Evolutionary conservation across 2,888 invertebrate genomes (phyloP).

Genomic region (Schizaphis graminum): DNA sequence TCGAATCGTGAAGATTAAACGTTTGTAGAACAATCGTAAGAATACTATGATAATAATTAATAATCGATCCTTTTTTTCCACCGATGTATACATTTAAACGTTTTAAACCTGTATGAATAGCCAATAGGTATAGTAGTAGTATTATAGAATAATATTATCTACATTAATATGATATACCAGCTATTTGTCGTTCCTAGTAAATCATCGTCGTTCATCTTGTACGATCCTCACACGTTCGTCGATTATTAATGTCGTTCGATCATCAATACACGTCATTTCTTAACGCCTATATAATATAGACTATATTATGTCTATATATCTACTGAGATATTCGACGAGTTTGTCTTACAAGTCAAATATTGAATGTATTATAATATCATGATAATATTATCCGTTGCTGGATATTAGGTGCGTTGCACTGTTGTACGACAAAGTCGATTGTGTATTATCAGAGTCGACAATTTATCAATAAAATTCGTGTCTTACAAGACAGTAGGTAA

Average conservation of each 20-base stretch:
- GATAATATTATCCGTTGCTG: neutral
- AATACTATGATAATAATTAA: neutral
- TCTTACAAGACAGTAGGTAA: neutral
- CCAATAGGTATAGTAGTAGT: neutral
- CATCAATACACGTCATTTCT: neutral
- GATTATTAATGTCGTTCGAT: neutral
- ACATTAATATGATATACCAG: neutral
- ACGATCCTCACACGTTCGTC: neutral
- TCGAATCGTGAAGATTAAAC: neutral
- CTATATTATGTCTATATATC: neutral
- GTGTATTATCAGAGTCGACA: no score
- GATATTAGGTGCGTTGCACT: neutral
- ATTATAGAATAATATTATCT: neutral
- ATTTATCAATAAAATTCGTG: neutral
- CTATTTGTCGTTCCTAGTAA: neutral
- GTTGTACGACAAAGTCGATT: neutral
- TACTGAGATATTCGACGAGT: neutral
- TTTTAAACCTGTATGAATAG: neutral
- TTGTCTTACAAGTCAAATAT: neutral
- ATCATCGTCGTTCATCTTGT: neutral
- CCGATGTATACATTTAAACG: neutral
- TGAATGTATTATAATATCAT: neutral
- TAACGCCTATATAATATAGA: no score
- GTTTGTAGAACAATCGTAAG: neutral
- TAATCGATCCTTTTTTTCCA: neutral